Base-by-base conservation (phyloP, 2,888 invertebrate genomes). In the Brachylomia viminalis region DNA sequence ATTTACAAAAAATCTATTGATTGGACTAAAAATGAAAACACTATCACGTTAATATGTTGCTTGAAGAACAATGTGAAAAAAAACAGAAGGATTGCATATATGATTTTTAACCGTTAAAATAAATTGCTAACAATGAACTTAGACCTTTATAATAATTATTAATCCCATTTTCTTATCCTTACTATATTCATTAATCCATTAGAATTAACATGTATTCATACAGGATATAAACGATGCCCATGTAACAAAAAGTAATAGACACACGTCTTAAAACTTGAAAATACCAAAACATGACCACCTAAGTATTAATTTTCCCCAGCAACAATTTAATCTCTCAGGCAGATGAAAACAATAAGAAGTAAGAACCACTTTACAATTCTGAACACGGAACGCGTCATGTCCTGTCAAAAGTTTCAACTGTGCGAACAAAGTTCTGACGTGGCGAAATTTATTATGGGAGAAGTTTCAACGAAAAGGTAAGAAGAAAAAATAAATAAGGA, bases 331-430 rank as follows among this genome's bases (percentile, higher is more conserved):
- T 65, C 23, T 65, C 42, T 61, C 3, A 76, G 11, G 27, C 13
- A 80, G 62, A 67, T 38, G 64, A 68, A 74, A 80, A 80, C 62
- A 82, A 61, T 66, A 42, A 62, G 67, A 67, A n/a, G 10, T 47
- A 52, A 59, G 42, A 70, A 54, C 61, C 62, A 67, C 69, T 77
- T 82, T 59, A 67, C 62, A 70, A 76, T 73, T 73, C 75, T 13
- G 49, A 81, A 52, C 81, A 74, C n/a, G 81, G 30, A 65, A 59
- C 68, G 17, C 61, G 59, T 64, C 86, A 54, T 70, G 83, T 82
- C 58, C 23, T 45, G 66, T 77, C 62, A 69, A 59, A 82, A 82
- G 83, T 83, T 83, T 75, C 1, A 8, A 15, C 30, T 62, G 17
- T 54, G 27, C 13, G 52, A 65, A 56, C 49, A 66, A 85, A 70